Evolutionary conservation across 2,797 vertebrate species (phyloP).

Genomic region (Parambassis ranga): DNA sequence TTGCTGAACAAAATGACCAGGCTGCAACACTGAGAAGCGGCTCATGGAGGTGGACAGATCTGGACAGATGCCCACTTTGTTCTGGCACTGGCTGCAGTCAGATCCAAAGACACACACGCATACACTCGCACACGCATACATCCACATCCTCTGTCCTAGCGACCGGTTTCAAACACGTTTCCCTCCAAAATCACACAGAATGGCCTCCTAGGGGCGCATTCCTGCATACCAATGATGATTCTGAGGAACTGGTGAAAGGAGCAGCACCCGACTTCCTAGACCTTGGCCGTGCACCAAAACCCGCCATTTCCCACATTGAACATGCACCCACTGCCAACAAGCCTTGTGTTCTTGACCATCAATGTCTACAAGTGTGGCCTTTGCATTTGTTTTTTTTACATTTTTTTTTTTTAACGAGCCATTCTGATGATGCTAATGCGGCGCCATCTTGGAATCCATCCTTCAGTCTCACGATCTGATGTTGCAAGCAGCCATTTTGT

Average conservation of each 20-base stretch:
- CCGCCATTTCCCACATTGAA: slow-evolving; percentile 36
- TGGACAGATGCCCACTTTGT: slow-evolving; percentile 61
- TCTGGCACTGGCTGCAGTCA: slow-evolving; percentile 52
- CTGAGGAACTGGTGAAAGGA: slow-evolving; percentile 62
- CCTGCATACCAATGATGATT: slow-evolving; percentile 76
- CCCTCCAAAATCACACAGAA: slow-evolving; percentile 68
- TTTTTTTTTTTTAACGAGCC: neutral
- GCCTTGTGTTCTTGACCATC: slow-evolving; percentile 31
- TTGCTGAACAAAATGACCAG: slow-evolving; percentile 14
- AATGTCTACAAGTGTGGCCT: neutral
- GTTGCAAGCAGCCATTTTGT: slow-evolving; percentile 59
- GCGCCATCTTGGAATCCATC: slow-evolving; percentile 58
- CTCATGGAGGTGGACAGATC: slow-evolving; percentile 57
- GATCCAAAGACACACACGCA: slow-evolving; percentile 53
- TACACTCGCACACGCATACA: no score
- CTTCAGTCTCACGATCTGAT: neutral
- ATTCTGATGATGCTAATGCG: neutral
- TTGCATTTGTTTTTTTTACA: slow-evolving; percentile 1
- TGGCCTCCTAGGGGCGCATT: slow-evolving; percentile 65
- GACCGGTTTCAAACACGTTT: slow-evolving; percentile 62
- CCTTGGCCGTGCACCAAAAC: slow-evolving; percentile 65
- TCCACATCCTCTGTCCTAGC: slow-evolving; percentile 62
- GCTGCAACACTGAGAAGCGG: neutral
- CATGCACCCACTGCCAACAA: neutral
- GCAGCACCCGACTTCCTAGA: slow-evolving; percentile 43